These are phyloP conservation scores for Patella vulgata DNA, from an alignment of 1,140 invertebrate genomes.

Conservation along the genomic window DNA sequence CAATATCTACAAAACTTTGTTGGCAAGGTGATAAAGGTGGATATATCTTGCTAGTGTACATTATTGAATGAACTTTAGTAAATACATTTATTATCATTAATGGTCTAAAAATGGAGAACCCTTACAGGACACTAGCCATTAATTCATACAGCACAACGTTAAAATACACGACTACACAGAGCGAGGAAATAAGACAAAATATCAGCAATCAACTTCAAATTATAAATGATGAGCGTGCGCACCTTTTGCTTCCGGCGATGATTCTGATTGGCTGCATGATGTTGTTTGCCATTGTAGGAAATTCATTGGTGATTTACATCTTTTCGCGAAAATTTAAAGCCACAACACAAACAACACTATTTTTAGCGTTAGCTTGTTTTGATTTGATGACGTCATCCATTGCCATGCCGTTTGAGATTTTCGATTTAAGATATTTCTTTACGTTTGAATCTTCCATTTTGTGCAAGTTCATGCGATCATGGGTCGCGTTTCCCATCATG, in stretches of 20 bases:
- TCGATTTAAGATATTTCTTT: conserved; percentile 47
- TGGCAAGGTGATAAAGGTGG: no score
- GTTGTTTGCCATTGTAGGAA: conserved; percentile 43
- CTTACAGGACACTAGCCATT: no score
- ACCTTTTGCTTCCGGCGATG: conserved; percentile 32
- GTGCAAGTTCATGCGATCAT: conserved; percentile 44
- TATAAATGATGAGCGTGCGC: conserved; percentile 32
- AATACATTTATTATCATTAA: no score
- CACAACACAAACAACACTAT: conserved; percentile 47
- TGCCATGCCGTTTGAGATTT: conserved; percentile 55
- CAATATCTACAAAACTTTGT: no score
- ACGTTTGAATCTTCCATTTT: conserved; percentile 33
- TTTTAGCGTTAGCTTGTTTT: conserved; percentile 47
- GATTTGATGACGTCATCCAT: conserved; percentile 47
- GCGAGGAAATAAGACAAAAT: no score
- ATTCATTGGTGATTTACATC: conserved; percentile 45
- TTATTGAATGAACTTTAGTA: no score
- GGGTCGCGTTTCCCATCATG: conserved; percentile 26
- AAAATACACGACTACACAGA: no score
- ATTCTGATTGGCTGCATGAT: conserved; percentile 34
- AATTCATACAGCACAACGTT: no score
- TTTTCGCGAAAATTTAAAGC: conserved; percentile 37
- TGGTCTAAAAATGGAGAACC: no score
- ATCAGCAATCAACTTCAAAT: conserved; percentile 9
- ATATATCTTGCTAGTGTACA: no score